Evolutionary conservation across 2,113 vertebrate genomes (phyloP).

Genomic region (Heliornis fulica): DNA sequence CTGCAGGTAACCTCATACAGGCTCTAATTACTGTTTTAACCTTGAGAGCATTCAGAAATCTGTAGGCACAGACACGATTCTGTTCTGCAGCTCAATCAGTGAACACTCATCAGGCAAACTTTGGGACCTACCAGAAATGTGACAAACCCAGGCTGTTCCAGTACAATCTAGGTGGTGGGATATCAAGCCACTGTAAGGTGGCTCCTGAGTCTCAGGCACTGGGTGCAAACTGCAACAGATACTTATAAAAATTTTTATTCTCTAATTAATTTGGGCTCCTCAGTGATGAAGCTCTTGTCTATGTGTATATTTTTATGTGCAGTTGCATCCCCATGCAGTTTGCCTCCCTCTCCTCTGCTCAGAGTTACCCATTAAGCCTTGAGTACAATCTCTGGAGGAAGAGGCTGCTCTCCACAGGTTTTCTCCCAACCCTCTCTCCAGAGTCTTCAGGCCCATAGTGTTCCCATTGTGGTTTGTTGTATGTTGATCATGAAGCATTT

Average conservation of each 20-base stretch:
- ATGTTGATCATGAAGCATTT: background rate
- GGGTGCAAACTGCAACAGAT: background rate
- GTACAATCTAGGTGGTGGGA: background rate
- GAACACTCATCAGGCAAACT: background rate
- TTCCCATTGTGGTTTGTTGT: background rate
- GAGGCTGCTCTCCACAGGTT: background rate
- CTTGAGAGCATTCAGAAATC: background rate
- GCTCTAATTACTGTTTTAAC: background rate
- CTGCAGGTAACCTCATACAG: background rate
- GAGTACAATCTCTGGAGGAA: background rate
- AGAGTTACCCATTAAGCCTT: background rate
- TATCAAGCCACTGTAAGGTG: background rate
- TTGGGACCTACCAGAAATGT: background rate
- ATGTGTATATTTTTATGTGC: accelerated
- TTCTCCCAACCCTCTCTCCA: background rate
- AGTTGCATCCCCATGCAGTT: background rate
- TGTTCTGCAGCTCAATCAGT: background rate
- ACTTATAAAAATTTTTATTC: background rate
- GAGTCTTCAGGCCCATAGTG: background rate
- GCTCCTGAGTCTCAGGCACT: background rate
- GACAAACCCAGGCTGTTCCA: background rate
- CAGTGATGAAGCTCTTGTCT: background rate
- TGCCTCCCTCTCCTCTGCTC: background rate
- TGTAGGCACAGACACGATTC: background rate
- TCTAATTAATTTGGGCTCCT: background rate